A percentile compares a stretch with the other conserved stretches of the same genome.
Evolutionary conservation across 2,797 vertebrate species (phyloP).

Genomic region (Poecilia velifera): DNA sequence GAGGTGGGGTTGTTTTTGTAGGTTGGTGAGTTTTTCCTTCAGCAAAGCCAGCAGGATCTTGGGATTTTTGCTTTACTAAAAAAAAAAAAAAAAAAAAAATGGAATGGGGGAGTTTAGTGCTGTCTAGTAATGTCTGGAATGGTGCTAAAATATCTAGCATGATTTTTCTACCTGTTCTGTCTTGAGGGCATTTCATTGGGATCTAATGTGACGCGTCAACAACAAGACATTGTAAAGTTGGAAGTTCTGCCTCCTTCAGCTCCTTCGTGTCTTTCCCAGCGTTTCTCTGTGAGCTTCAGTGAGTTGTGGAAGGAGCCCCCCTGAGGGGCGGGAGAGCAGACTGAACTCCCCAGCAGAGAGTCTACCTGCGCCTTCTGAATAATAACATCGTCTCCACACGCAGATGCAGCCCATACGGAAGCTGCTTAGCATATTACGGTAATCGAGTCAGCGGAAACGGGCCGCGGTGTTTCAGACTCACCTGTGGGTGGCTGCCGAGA

Average conservation of each 20-base stretch:
- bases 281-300: conserved; percentile 7
- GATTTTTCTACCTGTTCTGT: background rate
- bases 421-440: conserved; percentile 65
- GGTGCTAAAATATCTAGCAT: background rate
- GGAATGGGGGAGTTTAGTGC: background rate
- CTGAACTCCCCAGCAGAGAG: conserved; percentile 9
- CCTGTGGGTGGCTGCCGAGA: conserved; percentile 71
- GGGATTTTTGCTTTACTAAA: background rate
- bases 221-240: background rate
- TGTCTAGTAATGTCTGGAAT: background rate
- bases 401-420: conserved; percentile 33
- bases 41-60: background rate
- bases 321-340: conserved; percentile 7
- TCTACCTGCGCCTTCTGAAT: conserved; percentile 38
- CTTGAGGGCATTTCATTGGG: background rate
- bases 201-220: background rate
- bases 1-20: conserved; percentile 3
- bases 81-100: background rate
- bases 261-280: conserved; percentile 5
- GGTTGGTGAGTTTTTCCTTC: conserved; percentile 2
- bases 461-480: conserved; percentile 36
- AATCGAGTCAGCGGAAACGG: conserved; percentile 57
- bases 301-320: conserved; percentile 22
- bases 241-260: conserved; percentile 1
- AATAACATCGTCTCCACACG: conserved; percentile 39